Percentiles rank a stretch among this genome's conserved stretches.
Evolutionary conservation across 2,888 invertebrate genomes (phyloP).

Genomic region (Mechanitis messenoides): DNA sequence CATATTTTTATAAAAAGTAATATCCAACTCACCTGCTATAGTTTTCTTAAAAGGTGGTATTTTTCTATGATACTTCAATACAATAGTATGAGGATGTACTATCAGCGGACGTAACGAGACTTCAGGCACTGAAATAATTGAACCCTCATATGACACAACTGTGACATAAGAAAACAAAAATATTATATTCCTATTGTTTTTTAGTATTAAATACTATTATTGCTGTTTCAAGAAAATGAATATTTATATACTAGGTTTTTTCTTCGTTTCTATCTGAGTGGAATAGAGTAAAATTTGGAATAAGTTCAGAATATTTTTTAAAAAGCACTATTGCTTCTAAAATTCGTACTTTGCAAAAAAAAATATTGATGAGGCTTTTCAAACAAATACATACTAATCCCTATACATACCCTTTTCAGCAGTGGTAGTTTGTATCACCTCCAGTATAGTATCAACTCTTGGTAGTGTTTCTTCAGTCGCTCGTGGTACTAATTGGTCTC

Average conservation of each 20-base stretch:
- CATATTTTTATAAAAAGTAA: not conserved
- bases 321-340: too few relatives aligned
- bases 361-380: too few relatives aligned
- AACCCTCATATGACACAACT: not conserved
- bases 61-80: slow-evolving; percentile 59
- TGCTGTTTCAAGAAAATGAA: too few relatives aligned
- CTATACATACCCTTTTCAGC: not conserved
- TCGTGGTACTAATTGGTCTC: slow-evolving; percentile 63
- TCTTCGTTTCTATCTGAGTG: too few relatives aligned
- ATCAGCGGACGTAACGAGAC: slow-evolving; percentile 51
- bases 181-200: too few relatives aligned
- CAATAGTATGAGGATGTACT: slow-evolving; percentile 58
- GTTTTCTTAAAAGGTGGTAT: slow-evolving; percentile 64
- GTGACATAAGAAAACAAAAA: too few relatives aligned
- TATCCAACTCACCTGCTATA: slow-evolving; percentile 53
- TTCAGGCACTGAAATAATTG: slow-evolving; percentile 40
- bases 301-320: too few relatives aligned
- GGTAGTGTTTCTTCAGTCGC: slow-evolving; percentile 24
- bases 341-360: too few relatives aligned
- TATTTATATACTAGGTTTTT: too few relatives aligned
- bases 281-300: too few relatives aligned
- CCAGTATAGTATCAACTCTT: slow-evolving; percentile 11
- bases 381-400: too few relatives aligned
- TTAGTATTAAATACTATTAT: too few relatives aligned
- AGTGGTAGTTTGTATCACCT: not conserved